Evolutionary conservation across 2,888 invertebrate species (phyloP), one percentile per base, ranked within the genome.

Genomic region (Esperia sulphurella): DNA sequence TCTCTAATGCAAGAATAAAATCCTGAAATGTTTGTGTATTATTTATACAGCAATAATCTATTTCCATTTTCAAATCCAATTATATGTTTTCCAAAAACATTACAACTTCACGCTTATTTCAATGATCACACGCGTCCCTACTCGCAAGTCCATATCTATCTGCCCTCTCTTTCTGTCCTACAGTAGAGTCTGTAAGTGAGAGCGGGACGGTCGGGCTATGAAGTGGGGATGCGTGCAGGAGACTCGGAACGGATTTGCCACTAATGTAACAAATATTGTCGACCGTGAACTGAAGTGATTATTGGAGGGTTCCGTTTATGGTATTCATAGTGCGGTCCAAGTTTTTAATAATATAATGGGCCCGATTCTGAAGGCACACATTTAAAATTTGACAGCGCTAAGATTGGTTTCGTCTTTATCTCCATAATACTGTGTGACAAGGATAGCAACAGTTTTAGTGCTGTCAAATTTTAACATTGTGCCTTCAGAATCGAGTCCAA

Each of bases 191-290:
- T 2, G 6, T 35, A 35, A 10, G 39, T 2, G 39, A 3, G 39
- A 13, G 14, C 7, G 39, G 14, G 39, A 39, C 14, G 14, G 14
- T 14, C 7, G 14, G 7, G 13, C 13, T 39, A 43, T 40, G 14
- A 40, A 33, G 51, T 44, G 47, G 54, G 57, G 57, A 46, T 52
- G 52, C 54, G 52, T 30, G 42, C 13, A 39, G 33, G 8, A 9
- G 39, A 39, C 39, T 13, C 54, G 52, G 51, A 57, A 57, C 65
- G 71, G 67, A 68, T 69, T 72, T 73, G 70, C 67, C 69, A 68
- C 66, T 71, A 72, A 77, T 71, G 80, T 73, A 61, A 76, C 79
- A 70, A 80, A 78, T 78, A 79, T 78, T 78, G 75, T 76, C 74
- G 67, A 72, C 70, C 71, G 74, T 78, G 72, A 45, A 39, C 21